phyloP scores from a whole-genome alignment of 2,797 vertebrate genomes.

The Onychomys torridus region DNA sequence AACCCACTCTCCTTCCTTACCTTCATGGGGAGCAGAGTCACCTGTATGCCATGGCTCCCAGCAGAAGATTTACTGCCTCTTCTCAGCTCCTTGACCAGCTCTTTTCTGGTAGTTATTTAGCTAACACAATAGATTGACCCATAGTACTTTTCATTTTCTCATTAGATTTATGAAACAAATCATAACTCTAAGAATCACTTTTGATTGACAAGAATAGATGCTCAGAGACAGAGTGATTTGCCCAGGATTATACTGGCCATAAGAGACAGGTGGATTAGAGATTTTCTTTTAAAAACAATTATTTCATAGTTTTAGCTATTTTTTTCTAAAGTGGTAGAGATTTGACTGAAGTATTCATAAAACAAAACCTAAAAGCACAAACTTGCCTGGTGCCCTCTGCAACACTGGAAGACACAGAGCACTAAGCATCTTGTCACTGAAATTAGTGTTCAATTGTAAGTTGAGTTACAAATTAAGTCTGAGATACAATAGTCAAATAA shows the following conservation, averaged over 20 bases:
- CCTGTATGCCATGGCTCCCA: too few species aligned
- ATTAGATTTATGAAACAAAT: constrained; percentile 38
- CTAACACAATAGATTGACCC: neutral
- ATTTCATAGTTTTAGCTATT: neutral
- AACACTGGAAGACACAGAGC: constrained; percentile 37
- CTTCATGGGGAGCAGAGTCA: neutral
- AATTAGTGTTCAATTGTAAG: neutral
- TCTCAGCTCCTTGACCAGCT: neutral
- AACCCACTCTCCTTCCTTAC: neutral
- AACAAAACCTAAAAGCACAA: constrained; percentile 36
- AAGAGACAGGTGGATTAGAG: neutral
- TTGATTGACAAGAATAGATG: neutral
- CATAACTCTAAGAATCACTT: neutral
- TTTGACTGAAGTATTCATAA: neutral
- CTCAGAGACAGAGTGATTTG: neutral
- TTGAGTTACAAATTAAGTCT: constrained; percentile 20
- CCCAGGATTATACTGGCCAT: neutral
- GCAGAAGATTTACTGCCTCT: neutral
- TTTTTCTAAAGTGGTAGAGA: neutral
- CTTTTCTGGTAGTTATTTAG: neutral
- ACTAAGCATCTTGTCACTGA: neutral
- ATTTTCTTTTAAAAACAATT: neutral
- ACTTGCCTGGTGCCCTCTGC: neutral
- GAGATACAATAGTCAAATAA: neutral
- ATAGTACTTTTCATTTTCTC: neutral